Evolutionary conservation across 2,888 invertebrate species (phyloP).

Genomic region (Autographa gamma): DNA sequence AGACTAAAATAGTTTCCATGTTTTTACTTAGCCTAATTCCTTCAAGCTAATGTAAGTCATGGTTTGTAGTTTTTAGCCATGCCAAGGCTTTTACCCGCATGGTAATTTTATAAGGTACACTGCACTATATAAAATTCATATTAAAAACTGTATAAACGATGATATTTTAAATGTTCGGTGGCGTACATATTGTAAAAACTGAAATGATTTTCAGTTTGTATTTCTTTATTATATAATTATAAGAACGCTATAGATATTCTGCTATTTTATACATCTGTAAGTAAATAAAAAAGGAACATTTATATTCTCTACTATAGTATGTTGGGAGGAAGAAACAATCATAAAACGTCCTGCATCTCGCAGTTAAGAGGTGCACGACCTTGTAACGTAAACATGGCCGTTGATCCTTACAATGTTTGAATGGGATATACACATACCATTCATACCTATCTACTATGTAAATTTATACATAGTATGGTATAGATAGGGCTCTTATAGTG

Average conservation of each 20-base stretch:
- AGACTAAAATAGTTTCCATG: constrained; percentile 2
- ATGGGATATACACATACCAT: neutral
- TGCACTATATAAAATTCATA: neutral
- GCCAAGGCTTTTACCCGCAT: constrained; percentile 1
- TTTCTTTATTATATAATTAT: no score
- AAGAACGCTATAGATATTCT: no score
- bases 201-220: no score
- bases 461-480: constrained; percentile 12
- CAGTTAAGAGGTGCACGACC: constrained; percentile 1
- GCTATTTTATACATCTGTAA: no score
- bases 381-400: constrained; percentile 14
- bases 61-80: constrained; percentile 2
- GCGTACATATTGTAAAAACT: constrained; percentile 6
- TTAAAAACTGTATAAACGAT: neutral
- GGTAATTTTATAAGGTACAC: neutral
- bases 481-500: no score
- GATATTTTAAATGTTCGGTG: neutral
- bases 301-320: neutral
- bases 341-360: neutral
- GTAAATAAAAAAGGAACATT: neutral
- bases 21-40: neutral
- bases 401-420: constrained; percentile 12
- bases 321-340: neutral
- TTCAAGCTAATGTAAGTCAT: constrained; percentile 6
- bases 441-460: neutral